Conservation (phyloP, 2,113 vertebrate genomes). For the Etheostoma cragini region DNA sequence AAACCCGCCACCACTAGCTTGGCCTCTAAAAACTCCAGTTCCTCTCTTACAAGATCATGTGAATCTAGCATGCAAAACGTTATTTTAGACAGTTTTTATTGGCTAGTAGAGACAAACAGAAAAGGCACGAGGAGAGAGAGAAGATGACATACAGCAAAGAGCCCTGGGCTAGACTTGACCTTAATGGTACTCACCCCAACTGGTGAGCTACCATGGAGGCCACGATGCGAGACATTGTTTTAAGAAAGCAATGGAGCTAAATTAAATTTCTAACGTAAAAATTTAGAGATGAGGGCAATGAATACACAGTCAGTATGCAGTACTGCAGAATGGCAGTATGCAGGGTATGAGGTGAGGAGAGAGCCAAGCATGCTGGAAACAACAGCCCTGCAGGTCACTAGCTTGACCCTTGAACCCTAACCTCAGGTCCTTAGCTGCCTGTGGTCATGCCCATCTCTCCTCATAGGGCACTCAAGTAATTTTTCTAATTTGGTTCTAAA, state of each 20-base stretch:
- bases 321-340: neutral
- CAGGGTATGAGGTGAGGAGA: neutral
- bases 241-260: neutral
- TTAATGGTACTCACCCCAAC: no score
- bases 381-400: constrained; percentile 42
- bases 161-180: no score
- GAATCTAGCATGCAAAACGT: neutral
- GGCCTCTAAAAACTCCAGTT: neutral
- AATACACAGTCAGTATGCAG: neutral
- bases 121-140: no score
- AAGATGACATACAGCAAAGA: no score
- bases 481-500: constrained; percentile 71
- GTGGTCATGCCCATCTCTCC: constrained; percentile 46
- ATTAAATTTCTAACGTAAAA: neutral
- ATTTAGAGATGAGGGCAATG: neutral
- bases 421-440: constrained; percentile 40
- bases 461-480: constrained; percentile 69
- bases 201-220: no score
- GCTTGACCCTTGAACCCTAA: constrained; percentile 57
- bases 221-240: neutral
- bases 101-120: no score
- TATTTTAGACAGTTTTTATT: neutral
- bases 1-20: neutral
- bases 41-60: constrained; percentile 1
- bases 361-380: constrained; percentile 15